A percentile compares a stretch with the other conserved stretches of the same genome.
phyloP scores from a whole-genome alignment of 2,797 vertebrate species.

The Sebastes hopkinsi region DNA sequence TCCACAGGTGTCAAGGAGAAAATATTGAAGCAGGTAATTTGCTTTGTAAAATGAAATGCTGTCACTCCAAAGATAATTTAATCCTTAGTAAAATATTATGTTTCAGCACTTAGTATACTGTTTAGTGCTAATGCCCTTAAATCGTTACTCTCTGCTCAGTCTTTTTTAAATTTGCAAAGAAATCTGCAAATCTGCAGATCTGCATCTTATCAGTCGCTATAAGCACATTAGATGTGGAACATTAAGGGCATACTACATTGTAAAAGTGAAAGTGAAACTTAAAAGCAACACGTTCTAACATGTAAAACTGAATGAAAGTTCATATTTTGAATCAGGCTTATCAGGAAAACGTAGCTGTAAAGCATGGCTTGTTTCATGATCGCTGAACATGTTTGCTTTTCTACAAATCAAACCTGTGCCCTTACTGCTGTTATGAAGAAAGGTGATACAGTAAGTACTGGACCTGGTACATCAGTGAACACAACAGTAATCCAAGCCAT shows the following conservation, averaged over 20 bases:
- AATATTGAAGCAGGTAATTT: not conserved
- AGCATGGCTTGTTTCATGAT: not conserved
- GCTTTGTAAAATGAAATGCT: not conserved
- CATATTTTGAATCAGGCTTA: not conserved
- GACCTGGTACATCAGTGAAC: conserved; percentile 16
- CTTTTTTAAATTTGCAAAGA: not conserved
- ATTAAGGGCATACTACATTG: too few relatives aligned
- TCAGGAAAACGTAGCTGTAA: not conserved
- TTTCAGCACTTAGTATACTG: not conserved
- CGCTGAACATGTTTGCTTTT: not conserved
- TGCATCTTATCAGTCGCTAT: too few relatives aligned
- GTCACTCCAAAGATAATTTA: not conserved
- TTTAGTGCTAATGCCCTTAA: not conserved
- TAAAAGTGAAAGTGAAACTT: too few relatives aligned
- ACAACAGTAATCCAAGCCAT: not conserved
- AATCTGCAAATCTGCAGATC: too few relatives aligned
- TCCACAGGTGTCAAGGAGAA: not conserved
- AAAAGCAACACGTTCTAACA: too few relatives aligned
- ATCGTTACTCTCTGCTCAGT: not conserved
- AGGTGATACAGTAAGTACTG: not conserved
- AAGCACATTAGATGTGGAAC: too few relatives aligned
- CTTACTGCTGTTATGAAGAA: not conserved
- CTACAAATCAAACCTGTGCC: not conserved
- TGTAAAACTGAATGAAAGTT: too few relatives aligned
- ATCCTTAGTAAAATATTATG: not conserved